These are phyloP conservation scores for Laodelphax striatellus DNA, from an alignment of 1,140 invertebrate species.

Conservation along the genomic window DNA sequence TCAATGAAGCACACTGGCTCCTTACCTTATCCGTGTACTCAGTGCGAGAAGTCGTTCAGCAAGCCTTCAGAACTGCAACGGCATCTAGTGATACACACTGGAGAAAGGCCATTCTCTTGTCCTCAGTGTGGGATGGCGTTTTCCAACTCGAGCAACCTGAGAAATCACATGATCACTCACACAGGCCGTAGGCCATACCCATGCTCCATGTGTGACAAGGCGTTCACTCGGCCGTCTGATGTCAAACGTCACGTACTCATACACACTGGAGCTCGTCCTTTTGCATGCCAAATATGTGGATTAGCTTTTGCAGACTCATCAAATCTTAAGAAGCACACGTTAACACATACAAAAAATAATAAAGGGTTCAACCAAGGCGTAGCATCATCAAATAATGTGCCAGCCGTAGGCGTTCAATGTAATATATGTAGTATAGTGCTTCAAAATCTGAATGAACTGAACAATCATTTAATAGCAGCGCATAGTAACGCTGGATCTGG, in stretches of 20 bases:
- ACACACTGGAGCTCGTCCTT: constrained; percentile 23
- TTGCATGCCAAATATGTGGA: constrained; percentile 22
- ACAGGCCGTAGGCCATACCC: constrained; percentile 51
- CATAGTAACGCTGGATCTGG: not conserved
- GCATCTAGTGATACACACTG: constrained; percentile 27
- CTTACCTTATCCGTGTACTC: constrained; percentile 41
- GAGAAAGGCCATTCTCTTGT: constrained; percentile 60
- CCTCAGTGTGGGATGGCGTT: constrained; percentile 47
- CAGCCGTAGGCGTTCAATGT: not conserved
- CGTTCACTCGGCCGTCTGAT: constrained; percentile 49
- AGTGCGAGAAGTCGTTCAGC: constrained; percentile 40
- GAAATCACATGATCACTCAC: constrained; percentile 48
- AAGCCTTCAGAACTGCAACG: constrained; percentile 22
- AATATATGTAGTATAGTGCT: constrained; percentile 7
- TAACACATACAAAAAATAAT: constrained; percentile 19
- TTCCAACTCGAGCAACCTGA: constrained; percentile 33
- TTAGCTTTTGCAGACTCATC: constrained; percentile 22
- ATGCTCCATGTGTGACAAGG: constrained; percentile 43
- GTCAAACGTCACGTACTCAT: constrained; percentile 39
- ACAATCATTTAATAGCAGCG: constrained; percentile 16
- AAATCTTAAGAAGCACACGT: constrained; percentile 22
- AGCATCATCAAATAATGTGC: not conserved
- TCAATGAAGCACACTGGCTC: constrained; percentile 36
- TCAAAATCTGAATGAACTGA: constrained; percentile 16
- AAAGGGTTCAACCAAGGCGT: not conserved